Conservation (phyloP, 2,113 vertebrate species). For the Mellivora capensis region DNA sequence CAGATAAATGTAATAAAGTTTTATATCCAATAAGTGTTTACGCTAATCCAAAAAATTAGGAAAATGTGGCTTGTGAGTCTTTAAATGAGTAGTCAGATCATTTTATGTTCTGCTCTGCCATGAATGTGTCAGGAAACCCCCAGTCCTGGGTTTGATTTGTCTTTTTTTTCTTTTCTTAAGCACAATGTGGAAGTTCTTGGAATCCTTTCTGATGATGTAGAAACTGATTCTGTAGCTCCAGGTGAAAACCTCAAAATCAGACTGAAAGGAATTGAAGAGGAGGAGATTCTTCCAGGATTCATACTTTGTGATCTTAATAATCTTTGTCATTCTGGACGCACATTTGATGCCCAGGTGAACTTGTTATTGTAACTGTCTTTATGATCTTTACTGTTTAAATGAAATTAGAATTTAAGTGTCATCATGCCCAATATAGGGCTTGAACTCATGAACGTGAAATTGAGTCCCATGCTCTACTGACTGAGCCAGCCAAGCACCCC, state of each 20-base stretch:
- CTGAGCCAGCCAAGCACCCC: background rate
- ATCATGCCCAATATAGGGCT: background rate
- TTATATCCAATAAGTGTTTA: background rate
- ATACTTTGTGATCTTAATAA: constrained; percentile 98
- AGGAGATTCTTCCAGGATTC: constrained; percentile 98
- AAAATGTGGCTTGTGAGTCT: background rate
- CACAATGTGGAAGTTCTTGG: constrained; percentile 98
- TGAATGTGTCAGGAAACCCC: background rate
- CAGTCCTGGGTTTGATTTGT: background rate
- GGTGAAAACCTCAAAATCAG: constrained; percentile 98
- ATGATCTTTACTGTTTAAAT: background rate
- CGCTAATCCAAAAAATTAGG: background rate
- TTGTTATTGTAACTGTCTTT: background rate
- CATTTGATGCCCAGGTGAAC: constrained; percentile 97
- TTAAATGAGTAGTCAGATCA: background rate
- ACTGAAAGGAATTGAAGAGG: constrained; percentile 99
- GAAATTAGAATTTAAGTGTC: background rate
- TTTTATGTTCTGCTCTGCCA: background rate
- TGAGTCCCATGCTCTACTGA: background rate
- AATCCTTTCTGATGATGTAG: constrained; percentile 97
- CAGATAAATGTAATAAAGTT: background rate
- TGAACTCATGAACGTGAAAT: background rate
- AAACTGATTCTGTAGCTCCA: constrained; percentile 95
- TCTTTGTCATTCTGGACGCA: constrained; percentile 98
- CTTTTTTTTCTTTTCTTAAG: constrained; percentile 79